These are phyloP conservation scores for Melanerpes aurifrons DNA, from an alignment of 2,113 vertebrate species.

Conservation along the genomic window DNA sequence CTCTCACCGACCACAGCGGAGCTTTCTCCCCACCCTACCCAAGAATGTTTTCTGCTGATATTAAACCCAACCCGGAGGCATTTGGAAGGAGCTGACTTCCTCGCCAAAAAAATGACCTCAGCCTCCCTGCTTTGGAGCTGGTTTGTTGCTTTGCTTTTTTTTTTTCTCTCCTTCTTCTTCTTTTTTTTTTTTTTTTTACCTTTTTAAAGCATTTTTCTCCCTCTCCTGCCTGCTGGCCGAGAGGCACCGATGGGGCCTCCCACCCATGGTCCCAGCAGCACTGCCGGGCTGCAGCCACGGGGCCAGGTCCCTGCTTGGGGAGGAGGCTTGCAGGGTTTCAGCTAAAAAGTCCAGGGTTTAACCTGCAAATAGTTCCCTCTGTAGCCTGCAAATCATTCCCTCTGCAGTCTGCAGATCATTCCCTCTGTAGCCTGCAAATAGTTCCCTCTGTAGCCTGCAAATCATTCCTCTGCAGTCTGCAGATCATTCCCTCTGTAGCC, in stretches of 20 bases:
- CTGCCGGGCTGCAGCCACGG: accelerated
- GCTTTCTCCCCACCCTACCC: constrained; percentile 68
- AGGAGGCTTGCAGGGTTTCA: background rate
- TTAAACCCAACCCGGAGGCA: constrained; percentile 73
- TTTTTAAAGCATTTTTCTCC: constrained; percentile 61
- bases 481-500: too few relatives aligned
- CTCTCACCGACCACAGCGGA: background rate
- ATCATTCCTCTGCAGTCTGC: too few relatives aligned
- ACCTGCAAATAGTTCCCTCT: background rate
- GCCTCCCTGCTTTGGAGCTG: constrained; percentile 40
- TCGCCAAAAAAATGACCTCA: constrained; percentile 79
- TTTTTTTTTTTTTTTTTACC: constrained; percentile 45
- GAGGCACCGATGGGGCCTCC: background rate
- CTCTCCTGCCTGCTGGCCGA: background rate
- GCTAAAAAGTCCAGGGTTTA: background rate
- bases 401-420: too few relatives aligned
- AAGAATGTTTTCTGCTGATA: constrained; percentile 78
- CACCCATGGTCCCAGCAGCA: background rate
- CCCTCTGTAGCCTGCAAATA: too few relatives aligned
- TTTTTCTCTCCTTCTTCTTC: background rate
- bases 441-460: too few relatives aligned
- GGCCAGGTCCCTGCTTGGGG: accelerated
- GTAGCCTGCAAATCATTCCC: too few relatives aligned
- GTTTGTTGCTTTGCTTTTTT: too few relatives aligned
- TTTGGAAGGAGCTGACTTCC: constrained; percentile 41